These are phyloP conservation scores for Rhimphoctona megacephalus DNA, from an alignment of 2,888 invertebrate genomes.

Conservation along the genomic window DNA sequence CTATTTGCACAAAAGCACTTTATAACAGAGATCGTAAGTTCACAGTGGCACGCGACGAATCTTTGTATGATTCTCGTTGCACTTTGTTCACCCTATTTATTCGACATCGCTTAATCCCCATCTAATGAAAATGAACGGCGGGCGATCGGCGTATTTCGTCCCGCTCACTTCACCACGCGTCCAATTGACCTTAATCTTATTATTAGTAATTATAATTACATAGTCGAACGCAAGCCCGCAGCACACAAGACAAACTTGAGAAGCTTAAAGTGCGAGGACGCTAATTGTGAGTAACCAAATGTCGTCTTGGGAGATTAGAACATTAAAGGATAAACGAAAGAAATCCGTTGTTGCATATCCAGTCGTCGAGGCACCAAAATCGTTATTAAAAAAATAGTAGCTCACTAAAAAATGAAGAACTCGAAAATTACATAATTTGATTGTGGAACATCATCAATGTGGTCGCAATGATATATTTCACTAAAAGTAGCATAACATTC, in stretches of 20 bases:
- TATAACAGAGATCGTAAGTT: slow-evolving; percentile 31
- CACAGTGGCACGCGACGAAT: slow-evolving; percentile 35
- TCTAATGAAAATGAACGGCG: slow-evolving; percentile 63
- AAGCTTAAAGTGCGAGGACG: slow-evolving; percentile 52
- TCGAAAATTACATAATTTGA: neutral
- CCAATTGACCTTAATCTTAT: slow-evolving; percentile 74
- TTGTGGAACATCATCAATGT: too few species aligned
- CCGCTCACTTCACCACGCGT: slow-evolving; percentile 44
- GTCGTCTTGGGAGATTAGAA: slow-evolving; percentile 4
- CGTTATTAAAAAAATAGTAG: neutral
- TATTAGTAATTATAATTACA: slow-evolving; percentile 71
- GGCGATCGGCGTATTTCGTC: slow-evolving; percentile 38
- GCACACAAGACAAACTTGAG: slow-evolving; percentile 38
- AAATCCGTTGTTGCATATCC: slow-evolving; percentile 1
- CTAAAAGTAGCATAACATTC: neutral
- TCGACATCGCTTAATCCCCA: slow-evolving; percentile 70
- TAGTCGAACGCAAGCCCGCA: slow-evolving; percentile 28
- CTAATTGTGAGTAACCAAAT: slow-evolving; percentile 45
- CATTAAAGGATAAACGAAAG: slow-evolving; percentile 21
- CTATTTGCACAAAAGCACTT: slow-evolving; percentile 27
- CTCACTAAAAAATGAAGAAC: neutral
- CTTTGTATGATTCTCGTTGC: slow-evolving; percentile 42
- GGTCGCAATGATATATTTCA: too few species aligned
- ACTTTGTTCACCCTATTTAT: slow-evolving; percentile 72
- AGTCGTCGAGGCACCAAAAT: neutral